Base-by-base conservation (phyloP, 2,797 vertebrate species). In the Falco novaeseelandiae region DNA sequence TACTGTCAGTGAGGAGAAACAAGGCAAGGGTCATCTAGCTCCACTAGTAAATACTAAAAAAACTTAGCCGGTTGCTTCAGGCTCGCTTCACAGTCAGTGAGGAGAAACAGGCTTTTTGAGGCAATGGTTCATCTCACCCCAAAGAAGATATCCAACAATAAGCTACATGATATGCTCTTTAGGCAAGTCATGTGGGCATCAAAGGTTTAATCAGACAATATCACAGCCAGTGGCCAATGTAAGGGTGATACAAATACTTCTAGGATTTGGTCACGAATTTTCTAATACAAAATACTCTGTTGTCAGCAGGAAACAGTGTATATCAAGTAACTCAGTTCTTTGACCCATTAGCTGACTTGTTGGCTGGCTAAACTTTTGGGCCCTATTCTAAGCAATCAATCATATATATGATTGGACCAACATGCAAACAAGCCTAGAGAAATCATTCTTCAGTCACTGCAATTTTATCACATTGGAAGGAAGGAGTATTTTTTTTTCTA, bases 1-100 rank as follows among this genome's bases (percentile, higher is more conserved):
- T 57, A 0, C 32, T 49, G 0, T 30, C 55, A 21, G 2, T 34
- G 48, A 34, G 27, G 27, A 44, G n/a, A 27, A n/a, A 13, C 9
- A 48, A 73, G 61, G 2, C 8, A 51, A 79, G 14, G 15, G 3
- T 15, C 26, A 6, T 22, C 55, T 9, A 36, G 8, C 12, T 80
- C n/a, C 18, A 23, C 3, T n/a, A n/a, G 16, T 40, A 55, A 58
- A 36, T 26, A 46, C 4, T n/a, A n/a, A n/a, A n/a, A n/a, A n/a
- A n/a, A n/a, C 62, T 71, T 36, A 89, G 6, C 27, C 84, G 12
- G 8, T n/a, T 5, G 1, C 27, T 79, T 48, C n/a, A 84, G 36
- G 10, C 5, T 51, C 19, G 22, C 8, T 52, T 80, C 76, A 36
- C 18, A 29, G 22, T 18, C 49, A 40, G 4, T 14, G 20, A 49